Evolutionary conservation across 2,113 vertebrate species (phyloP).

Genomic region (Callaeas wilsoni): DNA sequence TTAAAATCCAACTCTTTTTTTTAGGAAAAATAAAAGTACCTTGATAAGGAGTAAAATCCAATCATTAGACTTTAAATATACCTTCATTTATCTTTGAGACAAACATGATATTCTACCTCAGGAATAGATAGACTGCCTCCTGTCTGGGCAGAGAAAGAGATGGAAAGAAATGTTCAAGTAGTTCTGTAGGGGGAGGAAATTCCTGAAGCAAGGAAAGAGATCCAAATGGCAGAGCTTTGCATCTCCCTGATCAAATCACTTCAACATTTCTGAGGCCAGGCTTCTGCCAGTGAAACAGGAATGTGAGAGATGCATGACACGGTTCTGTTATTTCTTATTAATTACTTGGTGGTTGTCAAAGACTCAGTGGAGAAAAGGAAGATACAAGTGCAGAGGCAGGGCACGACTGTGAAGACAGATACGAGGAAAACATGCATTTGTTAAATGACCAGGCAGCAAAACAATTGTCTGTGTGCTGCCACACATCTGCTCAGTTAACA

Average conservation of each 20-base stretch:
- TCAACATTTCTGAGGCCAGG: background rate
- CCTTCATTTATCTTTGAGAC: constrained; percentile 54
- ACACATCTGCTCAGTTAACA: background rate
- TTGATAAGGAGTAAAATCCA: constrained; percentile 64
- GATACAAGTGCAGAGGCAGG: background rate
- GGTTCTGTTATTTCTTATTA: background rate
- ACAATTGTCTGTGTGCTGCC: background rate
- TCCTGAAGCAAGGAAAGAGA: background rate
- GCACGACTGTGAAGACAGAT: background rate
- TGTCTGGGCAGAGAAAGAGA: background rate
- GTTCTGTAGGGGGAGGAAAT: background rate
- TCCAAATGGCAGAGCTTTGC: background rate
- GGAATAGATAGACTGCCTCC: background rate
- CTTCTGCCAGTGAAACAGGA: background rate
- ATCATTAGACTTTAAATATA: constrained; percentile 62
- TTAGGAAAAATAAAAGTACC: background rate
- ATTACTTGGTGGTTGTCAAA: background rate
- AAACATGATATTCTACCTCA: constrained; percentile 21
- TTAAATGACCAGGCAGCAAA: background rate
- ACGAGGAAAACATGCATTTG: background rate
- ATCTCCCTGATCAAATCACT: background rate
- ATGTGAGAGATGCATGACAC: rapidly evolving
- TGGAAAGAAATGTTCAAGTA: background rate
- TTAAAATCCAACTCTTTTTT: constrained; percentile 52
- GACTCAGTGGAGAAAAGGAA: background rate